A percentile compares a stretch with the other conserved stretches of the same genome.
Conservation (phyloP, 2,113 vertebrate genomes). For the Salvator merianae region DNA sequence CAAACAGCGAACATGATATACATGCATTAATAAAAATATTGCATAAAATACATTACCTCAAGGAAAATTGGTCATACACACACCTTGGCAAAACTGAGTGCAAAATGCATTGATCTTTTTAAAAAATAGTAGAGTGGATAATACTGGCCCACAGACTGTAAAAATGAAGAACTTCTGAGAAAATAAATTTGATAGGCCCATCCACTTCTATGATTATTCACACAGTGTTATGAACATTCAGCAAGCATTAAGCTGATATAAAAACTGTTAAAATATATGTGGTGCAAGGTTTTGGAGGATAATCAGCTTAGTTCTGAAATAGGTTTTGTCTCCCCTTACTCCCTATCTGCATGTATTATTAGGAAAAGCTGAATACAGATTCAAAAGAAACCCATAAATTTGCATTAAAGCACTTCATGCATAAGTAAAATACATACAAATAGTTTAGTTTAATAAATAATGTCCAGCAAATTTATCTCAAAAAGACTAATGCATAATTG, state of each 20-base stretch:
- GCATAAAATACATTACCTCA: no score
- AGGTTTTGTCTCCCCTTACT: not conserved
- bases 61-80: no score
- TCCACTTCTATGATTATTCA: not conserved
- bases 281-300: not conserved
- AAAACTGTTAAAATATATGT: not conserved
- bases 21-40: no score
- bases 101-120: no score
- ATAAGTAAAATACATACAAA: constrained; percentile 31
- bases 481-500: constrained; percentile 50
- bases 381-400: not conserved
- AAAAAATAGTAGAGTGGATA: no score
- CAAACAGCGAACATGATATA: no score
- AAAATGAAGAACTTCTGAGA: no score
- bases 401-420: constrained; percentile 8
- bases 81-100: no score
- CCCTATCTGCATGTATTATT: not conserved
- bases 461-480: constrained; percentile 16
- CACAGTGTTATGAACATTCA: no score
- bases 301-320: not conserved
- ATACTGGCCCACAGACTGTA: no score
- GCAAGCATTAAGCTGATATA: not conserved
- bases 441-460: constrained; percentile 12
- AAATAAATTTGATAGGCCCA: no score
- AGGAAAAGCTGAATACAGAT: not conserved